Evolutionary conservation across 2,888 invertebrate genomes (phyloP).

Genomic region (Papilio gigon): DNA sequence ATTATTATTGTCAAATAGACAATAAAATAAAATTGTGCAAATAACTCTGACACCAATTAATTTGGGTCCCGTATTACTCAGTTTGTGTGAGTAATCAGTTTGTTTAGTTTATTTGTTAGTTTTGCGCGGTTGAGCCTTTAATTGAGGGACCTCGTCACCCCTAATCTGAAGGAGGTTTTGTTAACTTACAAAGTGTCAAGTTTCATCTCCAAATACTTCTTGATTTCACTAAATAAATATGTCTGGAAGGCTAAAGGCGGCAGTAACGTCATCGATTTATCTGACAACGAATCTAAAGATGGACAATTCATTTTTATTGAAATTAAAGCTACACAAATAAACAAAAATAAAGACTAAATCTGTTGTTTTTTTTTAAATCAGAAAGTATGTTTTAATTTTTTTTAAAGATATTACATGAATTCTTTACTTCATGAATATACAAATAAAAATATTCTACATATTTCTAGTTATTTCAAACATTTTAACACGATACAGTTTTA

Average conservation of each 20-base stretch:
- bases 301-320: too few relatives aligned
- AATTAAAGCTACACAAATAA: too few relatives aligned
- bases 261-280: slow-evolving; percentile 15
- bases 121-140: slow-evolving; percentile 34
- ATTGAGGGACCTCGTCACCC: slow-evolving; percentile 39
- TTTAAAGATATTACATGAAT: too few relatives aligned
- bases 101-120: slow-evolving; percentile 31
- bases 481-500: too few relatives aligned
- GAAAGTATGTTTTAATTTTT: too few relatives aligned
- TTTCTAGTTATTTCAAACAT: too few relatives aligned
- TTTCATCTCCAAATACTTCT: slow-evolving; percentile 29
- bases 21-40: background rate
- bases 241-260: background rate
- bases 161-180: slow-evolving; percentile 37
- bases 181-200: slow-evolving; percentile 35
- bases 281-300: too few relatives aligned
- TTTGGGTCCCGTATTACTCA: slow-evolving; percentile 29
- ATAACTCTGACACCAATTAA: slow-evolving; percentile 21
- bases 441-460: too few relatives aligned
- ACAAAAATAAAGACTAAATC: too few relatives aligned
- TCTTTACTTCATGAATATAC: too few relatives aligned
- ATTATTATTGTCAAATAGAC: background rate
- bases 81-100: slow-evolving; percentile 31
- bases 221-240: slow-evolving; percentile 22
- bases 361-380: too few relatives aligned